Evolutionary conservation across 2,888 invertebrate genomes (phyloP).

Genomic region (Yponomeuta plumbellus): DNA sequence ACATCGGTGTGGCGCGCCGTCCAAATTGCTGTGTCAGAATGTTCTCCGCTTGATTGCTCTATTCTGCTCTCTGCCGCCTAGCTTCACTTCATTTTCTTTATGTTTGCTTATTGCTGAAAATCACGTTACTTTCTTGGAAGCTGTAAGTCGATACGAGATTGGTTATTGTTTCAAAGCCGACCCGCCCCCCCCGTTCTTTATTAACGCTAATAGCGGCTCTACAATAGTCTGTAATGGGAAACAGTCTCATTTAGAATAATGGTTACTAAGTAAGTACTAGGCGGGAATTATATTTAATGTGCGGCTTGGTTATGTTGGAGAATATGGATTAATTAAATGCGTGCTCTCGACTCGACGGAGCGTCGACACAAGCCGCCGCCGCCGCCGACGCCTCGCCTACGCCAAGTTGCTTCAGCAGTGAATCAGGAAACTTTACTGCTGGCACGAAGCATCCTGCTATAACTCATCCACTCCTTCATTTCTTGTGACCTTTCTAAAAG

Average conservation of each 20-base stretch:
- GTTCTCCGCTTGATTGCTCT: conserved; percentile 69
- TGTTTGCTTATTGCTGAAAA: conserved; percentile 39
- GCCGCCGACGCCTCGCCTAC: neutral
- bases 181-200: neutral
- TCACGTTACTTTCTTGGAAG: neutral
- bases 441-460: conserved; percentile 3
- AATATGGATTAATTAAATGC: conserved; percentile 11
- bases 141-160: neutral
- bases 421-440: conserved; percentile 13
- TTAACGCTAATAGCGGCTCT: conserved; percentile 5
- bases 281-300: conserved; percentile 9
- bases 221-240: neutral
- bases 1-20: conserved; percentile 49
- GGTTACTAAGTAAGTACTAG: neutral
- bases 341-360: neutral
- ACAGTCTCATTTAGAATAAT: neutral
- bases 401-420: conserved; percentile 10
- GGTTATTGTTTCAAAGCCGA: neutral
- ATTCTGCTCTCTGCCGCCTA: conserved; percentile 56
- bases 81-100: conserved; percentile 47
- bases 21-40: conserved; percentile 72
- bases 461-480: conserved; percentile 11
- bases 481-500: conserved; percentile 2
- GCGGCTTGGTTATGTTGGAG: conserved; percentile 8
- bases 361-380: neutral